These are phyloP conservation scores for Girardinichthys multiradiatus DNA, from an alignment of 2,113 vertebrate species.

Conservation along the genomic window DNA sequence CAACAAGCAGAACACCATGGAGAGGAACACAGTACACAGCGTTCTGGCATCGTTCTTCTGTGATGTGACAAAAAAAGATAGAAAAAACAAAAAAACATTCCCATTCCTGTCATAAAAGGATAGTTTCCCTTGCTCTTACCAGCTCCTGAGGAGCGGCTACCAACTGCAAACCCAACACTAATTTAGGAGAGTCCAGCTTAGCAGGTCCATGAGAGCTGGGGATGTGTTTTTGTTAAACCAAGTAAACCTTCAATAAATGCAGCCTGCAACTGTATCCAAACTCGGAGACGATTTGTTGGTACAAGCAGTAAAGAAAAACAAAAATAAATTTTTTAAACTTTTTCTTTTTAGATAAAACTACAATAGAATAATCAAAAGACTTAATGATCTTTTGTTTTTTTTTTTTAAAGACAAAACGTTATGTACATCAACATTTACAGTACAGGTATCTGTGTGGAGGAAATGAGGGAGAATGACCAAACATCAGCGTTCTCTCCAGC, in stretches of 20 bases:
- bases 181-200: slow-evolving; percentile 22
- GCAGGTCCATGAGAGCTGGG: slow-evolving; percentile 42
- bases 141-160: slow-evolving; percentile 41
- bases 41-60: slow-evolving; percentile 12
- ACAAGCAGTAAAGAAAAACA: slow-evolving; percentile 68
- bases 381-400: slow-evolving; percentile 63
- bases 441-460: slow-evolving; percentile 68
- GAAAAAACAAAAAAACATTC: not conserved
- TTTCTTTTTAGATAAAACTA: slow-evolving; percentile 81
- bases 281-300: slow-evolving; percentile 44
- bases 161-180: slow-evolving; percentile 25
- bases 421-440: slow-evolving; percentile 83
- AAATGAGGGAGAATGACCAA: slow-evolving; percentile 20
- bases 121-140: slow-evolving; percentile 19
- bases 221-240: slow-evolving; percentile 42
- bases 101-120: slow-evolving; percentile 2
- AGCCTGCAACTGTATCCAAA: slow-evolving; percentile 57
- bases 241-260: slow-evolving; percentile 47
- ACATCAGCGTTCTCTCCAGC: slow-evolving; percentile 45
- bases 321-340: slow-evolving; percentile 65
- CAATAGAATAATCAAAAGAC: slow-evolving; percentile 79
- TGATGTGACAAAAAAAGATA: not conserved
- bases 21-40: not conserved
- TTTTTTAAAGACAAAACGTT: slow-evolving; percentile 77
- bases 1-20: slow-evolving; percentile 5